Percentiles rank a stretch among this genome's conserved stretches.
phyloP scores from a whole-genome alignment of 2,888 invertebrate genomes.

The Listrodromus nycthemerus region DNA sequence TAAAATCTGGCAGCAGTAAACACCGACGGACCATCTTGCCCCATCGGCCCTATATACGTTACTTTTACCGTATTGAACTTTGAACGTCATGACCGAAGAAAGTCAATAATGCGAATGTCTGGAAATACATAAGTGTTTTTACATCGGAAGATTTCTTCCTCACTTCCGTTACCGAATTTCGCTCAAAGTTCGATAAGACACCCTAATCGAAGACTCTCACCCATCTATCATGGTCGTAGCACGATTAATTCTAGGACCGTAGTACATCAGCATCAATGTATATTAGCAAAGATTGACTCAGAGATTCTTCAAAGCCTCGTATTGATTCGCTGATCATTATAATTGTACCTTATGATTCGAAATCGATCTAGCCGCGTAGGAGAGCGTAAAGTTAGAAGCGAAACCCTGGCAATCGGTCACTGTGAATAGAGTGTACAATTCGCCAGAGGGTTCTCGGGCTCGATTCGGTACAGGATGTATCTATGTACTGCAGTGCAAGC shows the following conservation, averaged over 20 bases:
- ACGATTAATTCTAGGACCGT: background rate
- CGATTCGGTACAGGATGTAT: slow-evolving; percentile 16
- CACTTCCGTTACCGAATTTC: background rate
- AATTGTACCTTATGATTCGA: slow-evolving; percentile 21
- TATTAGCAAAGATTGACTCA: background rate
- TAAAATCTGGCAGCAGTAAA: no score
- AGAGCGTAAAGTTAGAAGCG: slow-evolving; percentile 8
- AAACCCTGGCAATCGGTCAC: slow-evolving; percentile 28
- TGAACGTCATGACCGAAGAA: no score
- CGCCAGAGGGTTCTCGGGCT: slow-evolving; percentile 37
- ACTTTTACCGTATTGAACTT: no score
- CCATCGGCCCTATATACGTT: no score
- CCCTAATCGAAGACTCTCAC: background rate
- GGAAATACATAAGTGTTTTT: background rate
- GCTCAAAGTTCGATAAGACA: background rate
- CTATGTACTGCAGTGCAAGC: slow-evolving; percentile 7
- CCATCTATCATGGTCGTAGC: background rate
- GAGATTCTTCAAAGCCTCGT: background rate
- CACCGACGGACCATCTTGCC: no score
- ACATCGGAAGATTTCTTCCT: background rate
- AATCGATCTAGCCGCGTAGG: slow-evolving; percentile 32
- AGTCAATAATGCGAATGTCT: no score
- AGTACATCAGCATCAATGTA: background rate
- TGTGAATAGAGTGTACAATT: slow-evolving; percentile 10
- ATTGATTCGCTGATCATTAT: background rate